phyloP scores from a whole-genome alignment of 64 coral and sea anemone species.

The Montipora capricornis region DNA sequence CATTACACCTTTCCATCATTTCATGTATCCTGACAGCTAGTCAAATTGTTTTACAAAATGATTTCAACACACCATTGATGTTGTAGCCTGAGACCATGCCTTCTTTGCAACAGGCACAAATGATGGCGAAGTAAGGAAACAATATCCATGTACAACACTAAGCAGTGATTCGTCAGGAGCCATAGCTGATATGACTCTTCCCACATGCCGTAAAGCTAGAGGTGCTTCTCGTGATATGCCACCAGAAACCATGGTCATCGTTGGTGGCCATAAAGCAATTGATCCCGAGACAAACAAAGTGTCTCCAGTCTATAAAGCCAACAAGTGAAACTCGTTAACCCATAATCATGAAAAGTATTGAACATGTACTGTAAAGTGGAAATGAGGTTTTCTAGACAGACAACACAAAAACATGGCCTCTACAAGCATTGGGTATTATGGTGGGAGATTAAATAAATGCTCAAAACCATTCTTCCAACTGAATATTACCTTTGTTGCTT shows the following conservation, averaged over 20 bases:
- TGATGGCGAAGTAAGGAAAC: slow-evolving; percentile 73
- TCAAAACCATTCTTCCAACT: too few species aligned
- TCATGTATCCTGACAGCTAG: too few species aligned
- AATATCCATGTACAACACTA: slow-evolving; percentile 76
- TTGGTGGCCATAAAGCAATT: slow-evolving; percentile 84
- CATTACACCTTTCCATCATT: too few species aligned
- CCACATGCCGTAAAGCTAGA: slow-evolving; percentile 81
- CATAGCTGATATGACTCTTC: slow-evolving; percentile 78
- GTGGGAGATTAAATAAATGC: too few species aligned
- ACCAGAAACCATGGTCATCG: slow-evolving; percentile 75
- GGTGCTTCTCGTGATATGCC: slow-evolving; percentile 70
- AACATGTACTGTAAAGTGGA: too few species aligned
- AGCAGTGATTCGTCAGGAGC: slow-evolving; percentile 29
- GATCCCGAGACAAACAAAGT: slow-evolving; percentile 73
- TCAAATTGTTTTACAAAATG: too few species aligned
- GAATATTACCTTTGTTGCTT: slow-evolving; percentile 83
- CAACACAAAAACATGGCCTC: too few species aligned
- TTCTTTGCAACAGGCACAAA: slow-evolving; percentile 64
- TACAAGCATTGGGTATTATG: too few species aligned
- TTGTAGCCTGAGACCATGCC: slow-evolving; percentile 44
- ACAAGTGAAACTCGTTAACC: neutral
- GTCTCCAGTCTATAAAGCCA: slow-evolving; percentile 26
- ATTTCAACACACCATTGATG: neutral
- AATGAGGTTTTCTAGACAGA: too few species aligned
- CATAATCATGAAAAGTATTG: neutral